Percentiles rank a stretch among this genome's conserved stretches.
Evolutionary conservation across 2,113 vertebrate species (phyloP).

Genomic region (Corvus hawaiiensis): DNA sequence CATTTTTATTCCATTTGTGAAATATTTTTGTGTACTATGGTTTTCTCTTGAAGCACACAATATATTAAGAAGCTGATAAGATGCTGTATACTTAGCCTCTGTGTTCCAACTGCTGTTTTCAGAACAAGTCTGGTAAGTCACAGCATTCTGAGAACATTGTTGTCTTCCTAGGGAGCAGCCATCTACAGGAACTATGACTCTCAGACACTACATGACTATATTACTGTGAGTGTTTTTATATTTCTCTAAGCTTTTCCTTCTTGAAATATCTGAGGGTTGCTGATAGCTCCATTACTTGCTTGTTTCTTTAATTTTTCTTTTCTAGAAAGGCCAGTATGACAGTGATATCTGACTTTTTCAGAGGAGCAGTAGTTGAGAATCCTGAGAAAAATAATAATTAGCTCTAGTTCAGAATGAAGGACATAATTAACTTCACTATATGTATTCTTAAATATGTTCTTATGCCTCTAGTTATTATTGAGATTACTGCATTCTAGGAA

Average conservation of each 20-base stretch:
- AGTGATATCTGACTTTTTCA: neutral
- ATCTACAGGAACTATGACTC: neutral
- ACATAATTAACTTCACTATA: neutral
- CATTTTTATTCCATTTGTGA: neutral
- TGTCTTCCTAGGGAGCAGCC: neutral
- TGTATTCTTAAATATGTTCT: neutral
- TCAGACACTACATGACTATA: neutral
- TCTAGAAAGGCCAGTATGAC: neutral
- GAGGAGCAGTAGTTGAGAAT: neutral
- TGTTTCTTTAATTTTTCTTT: neutral
- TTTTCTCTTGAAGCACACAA: neutral
- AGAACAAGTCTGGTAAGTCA: neutral
- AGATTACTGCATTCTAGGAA: neutral
- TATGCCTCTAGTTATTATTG: neutral
- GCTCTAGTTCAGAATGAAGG: neutral
- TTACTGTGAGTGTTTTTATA: neutral
- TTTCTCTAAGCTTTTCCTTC: neutral
- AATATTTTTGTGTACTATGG: neutral
- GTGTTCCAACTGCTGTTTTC: neutral
- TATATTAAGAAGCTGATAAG: neutral
- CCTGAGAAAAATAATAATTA: neutral
- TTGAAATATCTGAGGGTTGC: neutral
- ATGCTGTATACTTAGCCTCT: neutral
- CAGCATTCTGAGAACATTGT: neutral
- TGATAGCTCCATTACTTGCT: neutral